phyloP scores from a whole-genome alignment of 2,797 vertebrate genomes.

The Apodemus agrarius region DNA sequence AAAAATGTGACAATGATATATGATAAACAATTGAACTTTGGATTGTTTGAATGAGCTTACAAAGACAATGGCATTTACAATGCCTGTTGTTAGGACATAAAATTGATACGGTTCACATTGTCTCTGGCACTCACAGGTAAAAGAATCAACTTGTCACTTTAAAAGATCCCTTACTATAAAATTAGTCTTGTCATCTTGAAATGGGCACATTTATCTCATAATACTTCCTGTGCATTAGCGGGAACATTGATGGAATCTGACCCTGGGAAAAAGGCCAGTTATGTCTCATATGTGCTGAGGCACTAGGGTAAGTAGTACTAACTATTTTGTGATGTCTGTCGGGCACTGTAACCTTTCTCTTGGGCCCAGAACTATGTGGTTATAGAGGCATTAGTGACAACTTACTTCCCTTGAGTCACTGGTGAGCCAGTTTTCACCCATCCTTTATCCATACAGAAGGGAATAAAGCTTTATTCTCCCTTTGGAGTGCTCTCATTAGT shows the following conservation, averaged over 20 bases:
- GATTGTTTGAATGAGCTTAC: neutral
- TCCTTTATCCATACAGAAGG: neutral
- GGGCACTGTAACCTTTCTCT: neutral
- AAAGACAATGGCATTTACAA: constrained; percentile 1
- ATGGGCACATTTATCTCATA: neutral
- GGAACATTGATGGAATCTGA: neutral
- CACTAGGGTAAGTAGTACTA: neutral
- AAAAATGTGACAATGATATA: constrained; percentile 9
- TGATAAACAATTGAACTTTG: neutral
- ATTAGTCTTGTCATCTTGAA: constrained; percentile 34
- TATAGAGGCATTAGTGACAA: neutral
- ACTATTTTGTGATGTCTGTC: neutral
- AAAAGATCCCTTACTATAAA: neutral
- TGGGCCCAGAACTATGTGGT: neutral
- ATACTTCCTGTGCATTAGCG: neutral
- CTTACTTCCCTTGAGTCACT: neutral
- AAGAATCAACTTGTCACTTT: neutral
- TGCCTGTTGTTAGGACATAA: neutral
- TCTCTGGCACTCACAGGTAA: neutral
- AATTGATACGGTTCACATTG: constrained; percentile 14
- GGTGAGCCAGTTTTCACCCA: neutral
- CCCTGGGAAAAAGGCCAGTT: neutral
- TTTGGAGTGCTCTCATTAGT: neutral
- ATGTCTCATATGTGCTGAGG: neutral
- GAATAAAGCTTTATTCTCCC: neutral